Evolutionary conservation across 2,888 invertebrate species (phyloP), one percentile per base, ranked within the genome.

Genomic region (Drosophila barbarae): DNA sequence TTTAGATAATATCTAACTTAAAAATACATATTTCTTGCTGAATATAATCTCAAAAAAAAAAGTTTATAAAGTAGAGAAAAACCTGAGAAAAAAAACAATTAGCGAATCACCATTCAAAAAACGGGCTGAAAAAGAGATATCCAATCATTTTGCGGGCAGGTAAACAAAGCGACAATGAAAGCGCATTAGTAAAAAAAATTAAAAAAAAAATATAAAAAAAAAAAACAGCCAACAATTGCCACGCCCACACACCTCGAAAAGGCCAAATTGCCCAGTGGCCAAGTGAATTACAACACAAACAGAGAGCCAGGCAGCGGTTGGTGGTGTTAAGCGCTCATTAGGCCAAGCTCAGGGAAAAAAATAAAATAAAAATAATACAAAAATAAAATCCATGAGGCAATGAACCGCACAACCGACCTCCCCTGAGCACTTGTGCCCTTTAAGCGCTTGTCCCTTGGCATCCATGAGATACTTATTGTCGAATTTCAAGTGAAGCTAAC

Each of bases 161-260:
- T 54, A 73, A 82, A 78, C 79, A 73, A 71, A 56, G 41, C 46
- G 84, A 84, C 83, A 79, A 82, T 79, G 79, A 79, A 76, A 52
- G 44, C 52, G 51, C 53, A 70, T 64, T 69, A 64, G 55, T 30
- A 28, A 47, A 36, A 36, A 41, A 35, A 26, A 6, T 5, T 9
- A 8, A 35, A 35, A 36, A 15, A 8, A 35, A 35, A 36, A 36
- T 32, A 21, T 4, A 21, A 39, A 9, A 21, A 21, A 10, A 36
- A 39, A 32, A 39, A 36, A 39, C 26, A 39, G 10, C 13, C 32
- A 39, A 35, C 4, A 30, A 18, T 13, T 61, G 53, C 49, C 68
- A 50, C 60, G 68, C 53, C 68, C 68, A 69, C 50, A 38, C 15
- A 38, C 15, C 15, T 28, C 41, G 36, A 54, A 54, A 34, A 28